A percentile compares a stretch with the other conserved stretches of the same genome.
phyloP scores from a whole-genome alignment of 2,113 vertebrate species.

The Brachyhypopomus gauderio region DNA sequence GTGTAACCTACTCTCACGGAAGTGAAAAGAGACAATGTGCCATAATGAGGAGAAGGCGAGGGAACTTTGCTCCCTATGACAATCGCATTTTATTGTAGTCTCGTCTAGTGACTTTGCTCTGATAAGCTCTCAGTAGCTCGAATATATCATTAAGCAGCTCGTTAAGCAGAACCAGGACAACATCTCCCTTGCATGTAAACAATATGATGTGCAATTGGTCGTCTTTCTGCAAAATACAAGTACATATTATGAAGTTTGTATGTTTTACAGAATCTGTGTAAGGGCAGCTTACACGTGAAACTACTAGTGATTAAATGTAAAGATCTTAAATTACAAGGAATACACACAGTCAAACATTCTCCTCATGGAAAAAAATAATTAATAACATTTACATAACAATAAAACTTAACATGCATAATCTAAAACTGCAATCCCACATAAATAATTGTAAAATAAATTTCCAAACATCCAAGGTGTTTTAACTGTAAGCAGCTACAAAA shows the following conservation, averaged over 20 bases:
- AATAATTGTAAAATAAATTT: conserved; percentile 15
- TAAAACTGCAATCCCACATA: background rate
- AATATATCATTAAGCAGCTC: background rate
- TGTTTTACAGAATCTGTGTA: background rate
- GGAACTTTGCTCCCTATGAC: conserved; percentile 69
- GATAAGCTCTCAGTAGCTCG: background rate
- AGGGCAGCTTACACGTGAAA: background rate
- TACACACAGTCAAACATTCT: background rate
- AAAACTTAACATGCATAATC: background rate
- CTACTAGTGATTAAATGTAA: background rate
- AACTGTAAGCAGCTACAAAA: conserved; percentile 70
- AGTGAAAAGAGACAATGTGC: conserved; percentile 46
- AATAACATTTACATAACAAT: background rate
- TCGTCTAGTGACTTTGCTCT: background rate
- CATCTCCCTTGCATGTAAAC: background rate
- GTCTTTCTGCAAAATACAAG: background rate
- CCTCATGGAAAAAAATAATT: background rate
- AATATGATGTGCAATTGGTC: background rate
- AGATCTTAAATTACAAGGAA: background rate
- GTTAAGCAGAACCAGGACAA: background rate
- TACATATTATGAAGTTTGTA: background rate
- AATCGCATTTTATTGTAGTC: conserved; percentile 60
- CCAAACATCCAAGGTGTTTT: background rate
- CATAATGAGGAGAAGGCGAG: conserved; percentile 35
- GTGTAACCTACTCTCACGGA: conserved; percentile 58